Conservation (phyloP, 2,888 invertebrate species). For the Pardosa pseudoannulata region DNA sequence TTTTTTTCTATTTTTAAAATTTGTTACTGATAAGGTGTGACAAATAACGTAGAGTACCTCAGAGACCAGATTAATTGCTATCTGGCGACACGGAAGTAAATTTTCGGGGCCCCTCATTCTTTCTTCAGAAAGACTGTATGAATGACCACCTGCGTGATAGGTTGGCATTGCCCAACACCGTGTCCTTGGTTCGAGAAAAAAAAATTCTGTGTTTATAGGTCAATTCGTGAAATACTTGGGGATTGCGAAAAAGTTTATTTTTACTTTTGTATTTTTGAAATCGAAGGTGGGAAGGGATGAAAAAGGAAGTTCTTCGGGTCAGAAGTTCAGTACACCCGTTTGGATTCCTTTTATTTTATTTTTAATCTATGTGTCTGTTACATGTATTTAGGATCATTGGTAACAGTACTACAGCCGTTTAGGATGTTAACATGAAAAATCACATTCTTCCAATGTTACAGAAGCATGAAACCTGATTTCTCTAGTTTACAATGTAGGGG, state of each 20-base stretch:
- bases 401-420: too few relatives aligned
- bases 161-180: background rate
- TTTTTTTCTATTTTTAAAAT: too few relatives aligned
- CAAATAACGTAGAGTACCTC: background rate
- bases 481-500: too few relatives aligned
- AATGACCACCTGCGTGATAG: background rate
- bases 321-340: too few relatives aligned
- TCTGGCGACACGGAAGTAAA: background rate
- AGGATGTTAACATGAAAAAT: too few relatives aligned
- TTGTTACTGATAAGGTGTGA: background rate
- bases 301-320: too few relatives aligned
- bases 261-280: background rate
- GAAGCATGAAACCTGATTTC: too few relatives aligned
- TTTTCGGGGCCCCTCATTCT: background rate
- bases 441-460: too few relatives aligned
- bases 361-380: too few relatives aligned
- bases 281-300: background rate
- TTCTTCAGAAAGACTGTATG: background rate
- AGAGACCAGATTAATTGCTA: background rate
- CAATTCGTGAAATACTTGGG: background rate
- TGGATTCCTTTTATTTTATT: too few relatives aligned
- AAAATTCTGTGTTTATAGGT: constrained; percentile 2
- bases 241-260: background rate
- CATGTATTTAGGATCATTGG: too few relatives aligned
- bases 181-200: background rate